Evolutionary conservation across 1,140 invertebrate species (phyloP).

Genomic region (Paralvinella palmiformis): DNA sequence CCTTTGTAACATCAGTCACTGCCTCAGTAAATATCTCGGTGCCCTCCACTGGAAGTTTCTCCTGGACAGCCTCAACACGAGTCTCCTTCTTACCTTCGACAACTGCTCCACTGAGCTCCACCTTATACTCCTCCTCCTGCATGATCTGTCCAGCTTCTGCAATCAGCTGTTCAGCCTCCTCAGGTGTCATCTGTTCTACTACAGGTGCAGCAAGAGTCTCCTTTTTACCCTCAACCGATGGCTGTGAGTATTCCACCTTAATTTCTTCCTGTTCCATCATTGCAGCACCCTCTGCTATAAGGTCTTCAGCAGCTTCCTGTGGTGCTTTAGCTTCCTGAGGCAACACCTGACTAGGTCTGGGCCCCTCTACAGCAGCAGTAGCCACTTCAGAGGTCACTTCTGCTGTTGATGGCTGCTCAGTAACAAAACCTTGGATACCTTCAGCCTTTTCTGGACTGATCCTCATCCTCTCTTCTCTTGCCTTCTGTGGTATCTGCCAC

Average conservation of each 20-base stretch:
- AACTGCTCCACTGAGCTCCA: not conserved
- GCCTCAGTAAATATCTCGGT: not conserved
- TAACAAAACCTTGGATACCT: not conserved
- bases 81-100: conserved; percentile 8
- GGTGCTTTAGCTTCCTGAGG: not conserved
- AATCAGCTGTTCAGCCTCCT: conserved; percentile 2
- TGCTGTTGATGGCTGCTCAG: not conserved
- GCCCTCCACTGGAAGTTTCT: not conserved
- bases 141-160: not conserved
- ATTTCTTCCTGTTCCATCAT: conserved; percentile 13
- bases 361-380: not conserved
- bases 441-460: conserved; percentile 7
- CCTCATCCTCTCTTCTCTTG: conserved; percentile 4
- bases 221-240: not conserved
- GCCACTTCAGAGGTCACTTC: not conserved
- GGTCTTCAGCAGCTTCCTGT: conserved; percentile 3
- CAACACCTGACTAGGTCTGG: not conserved
- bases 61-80: not conserved
- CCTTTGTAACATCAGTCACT: conserved; percentile 2
- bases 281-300: conserved; percentile 8
- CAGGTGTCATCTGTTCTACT: not conserved
- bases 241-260: conserved; percentile 5
- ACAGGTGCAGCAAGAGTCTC: not conserved
- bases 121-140: conserved; percentile 4
- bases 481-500: conserved; percentile 19